A percentile compares a stretch with the other conserved stretches of the same genome.
These are phyloP conservation scores for Bettongia penicillata DNA, from an alignment of 2,113 vertebrate species.

Conservation along the genomic window DNA sequence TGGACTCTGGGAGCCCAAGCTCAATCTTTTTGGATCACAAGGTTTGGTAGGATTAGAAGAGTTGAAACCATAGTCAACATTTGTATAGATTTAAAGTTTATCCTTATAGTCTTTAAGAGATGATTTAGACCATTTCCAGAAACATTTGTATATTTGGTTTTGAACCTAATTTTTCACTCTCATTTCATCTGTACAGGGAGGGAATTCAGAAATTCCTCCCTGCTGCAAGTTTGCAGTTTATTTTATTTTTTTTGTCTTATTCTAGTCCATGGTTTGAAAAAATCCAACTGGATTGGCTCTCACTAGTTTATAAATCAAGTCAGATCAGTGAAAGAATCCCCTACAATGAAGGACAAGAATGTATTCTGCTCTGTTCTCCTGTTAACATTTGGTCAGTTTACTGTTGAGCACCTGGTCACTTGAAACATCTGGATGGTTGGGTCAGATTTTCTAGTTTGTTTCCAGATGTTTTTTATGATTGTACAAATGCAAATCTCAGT, in stretches of 20 bases:
- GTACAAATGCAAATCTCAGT: constrained; percentile 48
- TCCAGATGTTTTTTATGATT: constrained; percentile 63
- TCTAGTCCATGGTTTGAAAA: not conserved
- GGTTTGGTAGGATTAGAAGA: not conserved
- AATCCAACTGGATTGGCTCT: not conserved
- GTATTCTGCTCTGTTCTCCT: constrained; percentile 25
- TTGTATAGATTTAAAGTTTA: not conserved
- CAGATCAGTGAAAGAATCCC: constrained; percentile 40
- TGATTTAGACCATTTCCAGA: not conserved
- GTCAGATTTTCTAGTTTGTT: constrained; percentile 44
- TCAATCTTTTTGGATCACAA: not conserved
- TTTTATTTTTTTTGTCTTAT: constrained; percentile 18
- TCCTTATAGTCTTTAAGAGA: not conserved
- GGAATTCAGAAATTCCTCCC: not conserved
- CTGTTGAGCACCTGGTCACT: constrained; percentile 66
- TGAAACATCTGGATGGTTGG: constrained; percentile 71
- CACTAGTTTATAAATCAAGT: constrained; percentile 61
- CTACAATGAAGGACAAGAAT: constrained; percentile 21
- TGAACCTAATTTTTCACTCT: not conserved
- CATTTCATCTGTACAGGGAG: not conserved
- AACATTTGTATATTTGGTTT: not conserved
- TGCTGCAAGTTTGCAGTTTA: not conserved
- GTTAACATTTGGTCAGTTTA: constrained; percentile 49
- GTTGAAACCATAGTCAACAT: not conserved
- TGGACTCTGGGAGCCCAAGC: not conserved